Evolutionary conservation across 53 echinoderm and acorn worm genomes (phyloP).

Genomic region (Pentamera pediparva): DNA sequence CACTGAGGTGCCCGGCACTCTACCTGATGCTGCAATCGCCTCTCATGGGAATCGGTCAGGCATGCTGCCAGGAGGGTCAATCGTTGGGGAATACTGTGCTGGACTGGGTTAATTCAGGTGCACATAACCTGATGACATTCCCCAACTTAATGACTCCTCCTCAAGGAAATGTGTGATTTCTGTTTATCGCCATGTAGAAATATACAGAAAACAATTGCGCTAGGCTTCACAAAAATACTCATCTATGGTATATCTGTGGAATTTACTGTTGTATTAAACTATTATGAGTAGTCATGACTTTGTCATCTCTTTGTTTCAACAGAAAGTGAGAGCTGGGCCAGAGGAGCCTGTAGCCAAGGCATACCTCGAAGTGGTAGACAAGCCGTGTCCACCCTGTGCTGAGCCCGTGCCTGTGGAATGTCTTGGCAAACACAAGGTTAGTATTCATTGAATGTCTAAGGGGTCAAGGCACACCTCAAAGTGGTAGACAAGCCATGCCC

Average conservation of each 20-base stretch:
- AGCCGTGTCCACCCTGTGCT: slow-evolving; percentile 81
- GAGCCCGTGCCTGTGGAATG: slow-evolving; percentile 77
- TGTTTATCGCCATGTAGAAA: neutral
- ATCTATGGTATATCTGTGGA: neutral
- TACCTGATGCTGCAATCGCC: no score
- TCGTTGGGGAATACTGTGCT: no score
- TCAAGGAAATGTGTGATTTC: no score
- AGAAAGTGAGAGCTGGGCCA: slow-evolving; percentile 48
- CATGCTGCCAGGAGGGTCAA: no score
- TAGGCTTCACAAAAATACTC: neutral
- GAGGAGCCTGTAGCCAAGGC: slow-evolving; percentile 73
- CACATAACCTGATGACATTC: no score
- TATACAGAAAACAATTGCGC: neutral
- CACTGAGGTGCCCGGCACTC: no score
- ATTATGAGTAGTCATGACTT: neutral
- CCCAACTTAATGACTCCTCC: no score
- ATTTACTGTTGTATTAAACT: neutral
- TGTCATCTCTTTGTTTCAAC: neutral
- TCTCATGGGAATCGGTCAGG: no score
- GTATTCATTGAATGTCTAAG: neutral
- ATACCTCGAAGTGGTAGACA: slow-evolving; percentile 43
- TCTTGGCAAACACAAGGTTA: slow-evolving; percentile 89
- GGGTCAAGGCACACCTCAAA: slow-evolving; percentile 29
- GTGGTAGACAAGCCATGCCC: slow-evolving; percentile 66
- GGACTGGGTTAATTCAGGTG: no score